These are phyloP conservation scores for Ptilorrhoa leucosticta DNA, from an alignment of 2,113 vertebrate species.

Conservation along the genomic window DNA sequence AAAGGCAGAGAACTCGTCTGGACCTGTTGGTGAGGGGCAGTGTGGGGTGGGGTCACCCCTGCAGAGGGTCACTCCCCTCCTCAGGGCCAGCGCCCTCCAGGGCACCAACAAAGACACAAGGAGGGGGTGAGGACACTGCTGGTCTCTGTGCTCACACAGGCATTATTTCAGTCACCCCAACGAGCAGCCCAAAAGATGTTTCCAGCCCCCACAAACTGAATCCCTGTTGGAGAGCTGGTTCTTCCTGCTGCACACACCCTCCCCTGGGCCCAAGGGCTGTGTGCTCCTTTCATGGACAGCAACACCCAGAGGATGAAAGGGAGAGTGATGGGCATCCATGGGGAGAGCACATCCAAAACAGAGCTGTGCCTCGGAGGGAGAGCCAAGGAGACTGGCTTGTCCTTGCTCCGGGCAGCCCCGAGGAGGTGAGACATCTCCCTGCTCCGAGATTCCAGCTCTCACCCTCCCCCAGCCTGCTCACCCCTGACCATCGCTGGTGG, in stretches of 20 bases:
- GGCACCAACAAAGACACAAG: neutral
- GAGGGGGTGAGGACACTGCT: neutral
- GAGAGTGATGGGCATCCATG: neutral
- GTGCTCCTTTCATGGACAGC: neutral
- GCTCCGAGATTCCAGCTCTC: neutral
- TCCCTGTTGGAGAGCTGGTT: neutral
- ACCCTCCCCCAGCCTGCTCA: neutral
- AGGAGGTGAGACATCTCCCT: neutral
- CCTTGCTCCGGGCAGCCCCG: neutral
- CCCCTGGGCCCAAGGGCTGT: neutral
- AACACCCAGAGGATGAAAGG: neutral
- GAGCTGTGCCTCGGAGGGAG: neutral
- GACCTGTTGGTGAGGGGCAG: neutral
- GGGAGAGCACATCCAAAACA: neutral
- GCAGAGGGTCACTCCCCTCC: neutral
- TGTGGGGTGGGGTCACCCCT: neutral
- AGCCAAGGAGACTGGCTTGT: neutral
- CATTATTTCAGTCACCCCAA: neutral
- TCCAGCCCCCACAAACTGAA: neutral
- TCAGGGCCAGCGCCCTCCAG: fast-evolving
- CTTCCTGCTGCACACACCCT: neutral
- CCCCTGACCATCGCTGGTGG: neutral
- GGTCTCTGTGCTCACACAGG: neutral
- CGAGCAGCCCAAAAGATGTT: neutral
- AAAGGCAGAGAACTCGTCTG: neutral